A percentile compares a stretch with the other conserved stretches of the same genome.
These are phyloP conservation scores for Narcine bancroftii DNA, from an alignment of 2,113 vertebrate species.

Conservation along the genomic window DNA sequence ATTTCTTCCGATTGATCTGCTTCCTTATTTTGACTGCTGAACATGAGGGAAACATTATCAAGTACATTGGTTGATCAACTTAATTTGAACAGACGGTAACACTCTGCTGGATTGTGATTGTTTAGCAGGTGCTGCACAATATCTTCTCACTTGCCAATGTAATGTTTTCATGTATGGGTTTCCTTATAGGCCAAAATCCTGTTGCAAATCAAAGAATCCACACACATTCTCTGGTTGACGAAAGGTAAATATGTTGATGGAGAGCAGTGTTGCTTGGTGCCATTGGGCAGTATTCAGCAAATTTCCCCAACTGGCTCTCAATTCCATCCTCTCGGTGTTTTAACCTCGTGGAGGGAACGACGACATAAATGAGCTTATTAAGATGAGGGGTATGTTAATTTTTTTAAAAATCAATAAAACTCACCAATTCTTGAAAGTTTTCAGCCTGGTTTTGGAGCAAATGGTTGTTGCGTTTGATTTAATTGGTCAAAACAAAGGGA, in stretches of 20 bases:
- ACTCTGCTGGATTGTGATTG: conserved; percentile 15
- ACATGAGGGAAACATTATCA: conserved; percentile 14
- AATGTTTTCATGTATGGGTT: conserved; percentile 18
- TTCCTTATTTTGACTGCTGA: conserved; percentile 13
- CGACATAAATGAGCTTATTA: no score
- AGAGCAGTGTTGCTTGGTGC: not conserved
- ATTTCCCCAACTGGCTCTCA: not conserved
- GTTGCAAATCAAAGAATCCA: conserved; percentile 24
- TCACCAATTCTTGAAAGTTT: not conserved
- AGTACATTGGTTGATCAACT: conserved; percentile 1
- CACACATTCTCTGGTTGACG: conserved; percentile 12
- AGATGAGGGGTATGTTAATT: no score
- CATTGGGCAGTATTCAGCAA: not conserved
- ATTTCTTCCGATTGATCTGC: conserved; percentile 4
- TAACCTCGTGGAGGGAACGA: not conserved
- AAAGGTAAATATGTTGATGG: conserved; percentile 6
- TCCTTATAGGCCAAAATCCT: conserved; percentile 7
- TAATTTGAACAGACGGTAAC: conserved; percentile 24
- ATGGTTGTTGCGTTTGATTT: not conserved
- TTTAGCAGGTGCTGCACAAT: conserved; percentile 29
- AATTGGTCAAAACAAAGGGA: not conserved
- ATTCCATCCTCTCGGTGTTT: not conserved
- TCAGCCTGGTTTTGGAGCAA: not conserved
- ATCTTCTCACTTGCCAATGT: conserved; percentile 19
- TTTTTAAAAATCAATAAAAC: not conserved